Percentiles rank a stretch among this genome's conserved stretches.
Conservation (phyloP, 2,113 vertebrate species). For the Brachionichthys hirsutus region DNA sequence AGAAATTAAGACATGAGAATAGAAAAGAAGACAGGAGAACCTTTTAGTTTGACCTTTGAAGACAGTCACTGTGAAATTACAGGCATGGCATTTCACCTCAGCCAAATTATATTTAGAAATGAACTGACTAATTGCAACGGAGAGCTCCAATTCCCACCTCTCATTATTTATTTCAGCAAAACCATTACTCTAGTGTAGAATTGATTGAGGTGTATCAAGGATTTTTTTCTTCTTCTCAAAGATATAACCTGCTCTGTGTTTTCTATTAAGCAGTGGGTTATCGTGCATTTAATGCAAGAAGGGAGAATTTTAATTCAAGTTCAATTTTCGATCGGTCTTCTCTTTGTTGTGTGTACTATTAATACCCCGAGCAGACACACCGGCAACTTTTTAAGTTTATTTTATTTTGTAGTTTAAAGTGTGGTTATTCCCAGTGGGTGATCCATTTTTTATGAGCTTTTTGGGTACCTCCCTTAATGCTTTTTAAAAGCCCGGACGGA, state of each 20-base stretch:
- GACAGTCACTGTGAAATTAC: conserved; percentile 59
- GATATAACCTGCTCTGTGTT: conserved; percentile 9
- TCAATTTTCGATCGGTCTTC: conserved; percentile 24
- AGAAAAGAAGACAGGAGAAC: conserved; percentile 19
- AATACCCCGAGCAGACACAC: conserved; percentile 36
- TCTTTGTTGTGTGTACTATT: conserved; percentile 37
- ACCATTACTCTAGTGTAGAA: conserved; percentile 58
- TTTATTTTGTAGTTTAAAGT: conserved; percentile 50
- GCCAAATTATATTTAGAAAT: conserved; percentile 71
- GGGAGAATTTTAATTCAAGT: conserved; percentile 13
- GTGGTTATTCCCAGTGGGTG: conserved; percentile 40
- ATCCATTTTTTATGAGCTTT: conserved; percentile 68
- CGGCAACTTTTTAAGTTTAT: conserved; percentile 35
- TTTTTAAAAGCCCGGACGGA: conserved; percentile 61
- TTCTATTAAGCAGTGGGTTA: conserved; percentile 16
- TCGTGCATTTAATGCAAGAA: conserved; percentile 17
- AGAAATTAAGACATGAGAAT: neutral
- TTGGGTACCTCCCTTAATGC: conserved; percentile 52
- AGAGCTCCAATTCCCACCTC: conserved; percentile 71
- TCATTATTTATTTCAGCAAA: conserved; percentile 74
- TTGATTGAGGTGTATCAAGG: conserved; percentile 51
- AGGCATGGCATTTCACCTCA: conserved; percentile 60
- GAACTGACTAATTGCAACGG: conserved; percentile 72
- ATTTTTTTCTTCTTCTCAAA: conserved; percentile 7
- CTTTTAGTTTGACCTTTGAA: conserved; percentile 62